phyloP scores from a whole-genome alignment of 2,797 vertebrate species.

The Channallabes apus region DNA sequence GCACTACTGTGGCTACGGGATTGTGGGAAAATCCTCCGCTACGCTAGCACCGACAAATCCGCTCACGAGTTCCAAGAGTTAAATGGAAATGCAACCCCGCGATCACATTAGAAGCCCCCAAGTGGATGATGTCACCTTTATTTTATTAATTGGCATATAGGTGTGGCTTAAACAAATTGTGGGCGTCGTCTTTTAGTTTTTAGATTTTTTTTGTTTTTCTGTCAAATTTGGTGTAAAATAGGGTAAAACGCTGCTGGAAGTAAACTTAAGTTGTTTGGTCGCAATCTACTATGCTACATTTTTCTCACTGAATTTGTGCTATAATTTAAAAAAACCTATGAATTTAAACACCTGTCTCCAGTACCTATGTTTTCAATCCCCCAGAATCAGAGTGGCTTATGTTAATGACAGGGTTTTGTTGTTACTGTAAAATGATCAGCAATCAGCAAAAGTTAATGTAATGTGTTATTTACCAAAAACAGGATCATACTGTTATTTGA shows the following conservation, averaged over 20 bases:
- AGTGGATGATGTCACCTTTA: not conserved
- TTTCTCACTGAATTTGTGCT: no score
- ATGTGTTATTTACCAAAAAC: not conserved
- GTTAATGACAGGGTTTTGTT: not conserved
- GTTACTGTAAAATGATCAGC: not conserved
- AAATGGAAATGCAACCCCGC: slow-evolving; percentile 4
- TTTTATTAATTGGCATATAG: not conserved
- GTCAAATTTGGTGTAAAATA: not conserved
- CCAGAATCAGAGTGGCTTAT: not conserved
- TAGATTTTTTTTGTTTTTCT: not conserved
- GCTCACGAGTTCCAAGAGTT: not conserved
- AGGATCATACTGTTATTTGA: no score
- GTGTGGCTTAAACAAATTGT: not conserved
- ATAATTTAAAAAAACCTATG: not conserved
- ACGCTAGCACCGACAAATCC: not conserved
- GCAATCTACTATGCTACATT: no score
- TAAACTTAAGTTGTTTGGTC: not conserved
- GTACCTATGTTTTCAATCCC: not conserved
- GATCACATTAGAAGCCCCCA: not conserved
- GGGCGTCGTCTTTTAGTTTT: not conserved
- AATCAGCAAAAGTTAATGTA: not conserved
- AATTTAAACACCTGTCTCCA: not conserved
- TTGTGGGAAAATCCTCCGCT: slow-evolving; percentile 25
- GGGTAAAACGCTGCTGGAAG: not conserved
- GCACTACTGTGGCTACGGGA: slow-evolving; percentile 42